These are phyloP conservation scores for Pectinophora gossypiella DNA, from an alignment of 1,140 invertebrate genomes.

Conservation along the genomic window DNA sequence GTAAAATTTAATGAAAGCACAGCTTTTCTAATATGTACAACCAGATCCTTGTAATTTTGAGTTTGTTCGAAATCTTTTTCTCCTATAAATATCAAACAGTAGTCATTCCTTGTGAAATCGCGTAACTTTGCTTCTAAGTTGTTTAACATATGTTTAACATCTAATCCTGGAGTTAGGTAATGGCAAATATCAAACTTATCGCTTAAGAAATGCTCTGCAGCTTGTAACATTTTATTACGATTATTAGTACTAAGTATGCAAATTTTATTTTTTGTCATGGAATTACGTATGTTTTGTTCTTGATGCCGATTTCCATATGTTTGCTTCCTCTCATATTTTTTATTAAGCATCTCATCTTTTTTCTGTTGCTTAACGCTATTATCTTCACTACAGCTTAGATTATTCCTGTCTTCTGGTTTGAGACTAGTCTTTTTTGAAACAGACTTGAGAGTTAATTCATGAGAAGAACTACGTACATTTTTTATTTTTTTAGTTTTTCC, in stretches of 20 bases:
- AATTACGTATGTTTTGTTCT: too few species aligned
- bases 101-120: constrained; percentile 12
- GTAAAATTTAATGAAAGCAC: constrained; percentile 10
- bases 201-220: not conserved
- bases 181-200: constrained; percentile 12
- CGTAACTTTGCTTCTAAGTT: constrained; percentile 5
- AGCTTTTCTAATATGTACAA: not conserved
- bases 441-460: too few species aligned
- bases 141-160: constrained; percentile 8
- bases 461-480: too few species aligned
- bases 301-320: too few species aligned
- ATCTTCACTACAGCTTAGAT: too few species aligned
- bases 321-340: too few species aligned
- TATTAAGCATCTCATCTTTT: too few species aligned
- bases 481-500: too few species aligned
- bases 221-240: constrained; percentile 5
- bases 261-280: constrained; percentile 1
- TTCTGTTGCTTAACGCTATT: too few species aligned
- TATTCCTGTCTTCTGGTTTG: too few species aligned
- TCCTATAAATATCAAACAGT: constrained; percentile 15
- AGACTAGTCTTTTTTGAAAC: too few species aligned
- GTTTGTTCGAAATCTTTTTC: constrained; percentile 17
- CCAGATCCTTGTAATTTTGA: constrained; percentile 5
- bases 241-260: constrained; percentile 13
- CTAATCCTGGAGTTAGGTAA: constrained; percentile 6